Conservation (phyloP, 1,140 invertebrate species). For the Wiebesia pumilae region DNA sequence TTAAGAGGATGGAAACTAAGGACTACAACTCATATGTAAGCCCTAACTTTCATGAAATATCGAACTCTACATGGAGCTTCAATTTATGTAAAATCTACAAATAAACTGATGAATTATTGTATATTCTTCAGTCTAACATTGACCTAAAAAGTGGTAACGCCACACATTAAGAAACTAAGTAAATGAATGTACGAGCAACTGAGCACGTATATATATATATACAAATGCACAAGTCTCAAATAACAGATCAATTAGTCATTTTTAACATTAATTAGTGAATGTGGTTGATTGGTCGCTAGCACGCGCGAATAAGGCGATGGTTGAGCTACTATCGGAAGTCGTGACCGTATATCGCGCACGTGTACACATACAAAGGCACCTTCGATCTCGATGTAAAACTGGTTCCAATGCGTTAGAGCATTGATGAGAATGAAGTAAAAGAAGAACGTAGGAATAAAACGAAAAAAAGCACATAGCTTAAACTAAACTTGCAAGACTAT, state of each 20-base stretch:
- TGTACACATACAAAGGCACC: neutral
- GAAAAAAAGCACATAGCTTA: neutral
- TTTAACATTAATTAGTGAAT: conserved; percentile 54
- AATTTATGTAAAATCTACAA: neutral
- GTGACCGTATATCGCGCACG: neutral
- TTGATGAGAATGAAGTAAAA: neutral
- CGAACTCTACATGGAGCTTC: no score
- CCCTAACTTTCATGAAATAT: no score
- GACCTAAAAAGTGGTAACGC: conserved; percentile 42
- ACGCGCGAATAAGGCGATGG: conserved; percentile 44
- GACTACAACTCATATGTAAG: no score
- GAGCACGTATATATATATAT: neutral
- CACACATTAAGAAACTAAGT: neutral
- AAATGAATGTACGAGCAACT: neutral
- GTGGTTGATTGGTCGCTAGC: conserved; percentile 13
- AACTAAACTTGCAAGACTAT: conserved; percentile 26
- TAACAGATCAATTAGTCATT: conserved; percentile 55
- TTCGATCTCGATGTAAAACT: conserved; percentile 2
- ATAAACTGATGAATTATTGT: conserved; percentile 53
- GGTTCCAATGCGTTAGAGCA: neutral
- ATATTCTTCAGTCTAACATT: conserved; percentile 33
- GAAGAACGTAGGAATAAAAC: neutral
- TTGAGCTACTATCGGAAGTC: conserved; percentile 22
- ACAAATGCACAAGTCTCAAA: conserved; percentile 33
- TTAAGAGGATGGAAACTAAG: no score